Evolutionary conservation across 2,113 vertebrate genomes (phyloP).

Genomic region (Acrocephalus kingi): DNA sequence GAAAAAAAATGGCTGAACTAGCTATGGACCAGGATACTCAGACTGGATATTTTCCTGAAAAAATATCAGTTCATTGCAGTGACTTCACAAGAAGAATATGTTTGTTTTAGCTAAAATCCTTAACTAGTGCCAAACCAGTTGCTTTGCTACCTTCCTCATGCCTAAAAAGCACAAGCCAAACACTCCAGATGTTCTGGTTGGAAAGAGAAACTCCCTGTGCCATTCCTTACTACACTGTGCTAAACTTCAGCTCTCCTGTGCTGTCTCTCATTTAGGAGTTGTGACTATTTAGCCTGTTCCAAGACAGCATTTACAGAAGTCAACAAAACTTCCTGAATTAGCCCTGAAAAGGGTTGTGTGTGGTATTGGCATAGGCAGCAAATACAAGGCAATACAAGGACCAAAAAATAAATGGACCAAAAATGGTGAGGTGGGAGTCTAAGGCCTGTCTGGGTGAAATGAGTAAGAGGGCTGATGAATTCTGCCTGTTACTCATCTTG

Average conservation of each 20-base stretch:
- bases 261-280: background rate
- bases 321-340: background rate
- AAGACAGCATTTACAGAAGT: background rate
- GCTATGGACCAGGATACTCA: background rate
- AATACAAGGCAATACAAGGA: background rate
- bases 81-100: background rate
- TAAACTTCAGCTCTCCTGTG: background rate
- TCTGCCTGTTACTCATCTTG: background rate
- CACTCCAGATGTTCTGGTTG: background rate
- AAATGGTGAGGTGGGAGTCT: background rate
- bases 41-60: background rate
- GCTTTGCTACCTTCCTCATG: background rate
- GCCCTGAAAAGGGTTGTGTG: fast-evolving
- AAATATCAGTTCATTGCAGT: background rate
- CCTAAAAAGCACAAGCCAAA: background rate
- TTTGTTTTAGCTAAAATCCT: background rate
- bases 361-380: background rate
- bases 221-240: background rate
- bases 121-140: background rate
- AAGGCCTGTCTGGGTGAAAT: background rate
- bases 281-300: background rate
- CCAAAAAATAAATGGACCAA: background rate
- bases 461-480: background rate
- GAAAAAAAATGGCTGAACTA: background rate
- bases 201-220: background rate